Evolutionary conservation across 2,797 vertebrate genomes (phyloP), one percentile per base, ranked within the genome.

Genomic region (Lagodon rhomboides): DNA sequence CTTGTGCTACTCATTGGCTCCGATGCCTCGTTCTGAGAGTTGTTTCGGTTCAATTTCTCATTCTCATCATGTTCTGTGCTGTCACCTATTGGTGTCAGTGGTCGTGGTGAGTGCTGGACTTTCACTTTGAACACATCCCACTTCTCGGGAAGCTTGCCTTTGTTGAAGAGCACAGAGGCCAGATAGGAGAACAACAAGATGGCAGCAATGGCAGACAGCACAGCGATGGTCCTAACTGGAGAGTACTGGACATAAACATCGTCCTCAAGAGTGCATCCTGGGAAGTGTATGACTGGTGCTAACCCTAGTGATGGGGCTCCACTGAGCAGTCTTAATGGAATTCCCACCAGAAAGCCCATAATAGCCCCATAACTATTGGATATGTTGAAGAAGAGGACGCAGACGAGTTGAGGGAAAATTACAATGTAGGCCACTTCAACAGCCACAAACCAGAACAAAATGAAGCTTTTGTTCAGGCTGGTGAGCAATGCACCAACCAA

Each of bases 121-220:
- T 82, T 90, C 11, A 78, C 79, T 18, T 77, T 58, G 4, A 87
- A 73, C 38, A 88, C 71, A 5, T 91, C 87, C 78, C 68, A 77
- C 27, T 23, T 75, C 38, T 85, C 80, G 16, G 87, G 83, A n/a
- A 88, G 50, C 41, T 85, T 46, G 1, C 77, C 77, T 67, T 51
- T 84, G 59, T 76, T 73, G 66, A 89, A n/a, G n/a, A n/a, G n/a
- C n/a, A n/a, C n/a, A n/a, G n/a, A n/a, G n/a, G n/a, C n/a, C n/a
- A n/a, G n/a, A n/a, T n/a, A n/a, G n/a, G n/a, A n/a, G n/a, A n/a
- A n/a, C n/a, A n/a, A n/a, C n/a, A n/a, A n/a, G n/a, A n/a, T n/a
- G n/a, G n/a, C n/a, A n/a, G n/a, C n/a, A n/a, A n/a, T n/a, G n/a
- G n/a, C n/a, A n/a, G n/a, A n/a, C n/a, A n/a, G n/a, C n/a, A n/a